phyloP scores from a whole-genome alignment of 2,797 vertebrate species.

The Myotis vivesi region DNA sequence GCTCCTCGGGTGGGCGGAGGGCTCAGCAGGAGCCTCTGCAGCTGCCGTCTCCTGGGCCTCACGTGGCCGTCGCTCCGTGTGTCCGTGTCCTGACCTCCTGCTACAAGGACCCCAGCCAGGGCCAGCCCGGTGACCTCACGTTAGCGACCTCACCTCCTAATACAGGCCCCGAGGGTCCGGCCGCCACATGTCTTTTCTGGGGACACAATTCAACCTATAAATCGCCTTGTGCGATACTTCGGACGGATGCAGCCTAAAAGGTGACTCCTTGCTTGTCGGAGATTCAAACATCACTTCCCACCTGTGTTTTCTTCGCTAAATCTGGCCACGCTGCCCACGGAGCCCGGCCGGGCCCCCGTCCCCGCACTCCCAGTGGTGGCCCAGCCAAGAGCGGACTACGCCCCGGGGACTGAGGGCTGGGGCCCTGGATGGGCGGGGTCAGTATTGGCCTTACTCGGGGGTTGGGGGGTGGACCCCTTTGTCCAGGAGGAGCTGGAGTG shows the following conservation, averaged over 20 bases:
- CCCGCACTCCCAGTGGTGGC: fast-evolving
- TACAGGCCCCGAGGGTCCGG: fast-evolving
- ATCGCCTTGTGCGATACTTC: fast-evolving
- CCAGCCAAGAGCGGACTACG: fast-evolving
- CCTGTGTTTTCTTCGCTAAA: fast-evolving
- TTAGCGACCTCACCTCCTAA: not conserved
- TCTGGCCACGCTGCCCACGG: not conserved
- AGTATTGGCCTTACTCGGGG: fast-evolving
- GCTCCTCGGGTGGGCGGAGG: no score
- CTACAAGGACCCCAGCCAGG: not conserved
- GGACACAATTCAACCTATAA: fast-evolving
- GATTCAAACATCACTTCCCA: fast-evolving
- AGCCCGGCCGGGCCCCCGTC: fast-evolving
- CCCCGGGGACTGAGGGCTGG: fast-evolving
- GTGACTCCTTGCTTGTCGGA: fast-evolving
- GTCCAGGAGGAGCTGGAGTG: not conserved
- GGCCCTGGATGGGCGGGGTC: fast-evolving
- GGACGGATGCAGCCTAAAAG: fast-evolving
- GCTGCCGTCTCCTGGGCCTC: not conserved
- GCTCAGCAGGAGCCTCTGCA: fast-evolving
- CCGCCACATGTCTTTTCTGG: fast-evolving
- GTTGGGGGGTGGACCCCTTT: not conserved
- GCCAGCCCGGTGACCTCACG: fast-evolving
- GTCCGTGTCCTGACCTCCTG: not conserved
- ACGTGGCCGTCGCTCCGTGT: not conserved